A percentile compares a stretch with the other conserved stretches of the same genome.
Evolutionary conservation across 2,113 vertebrate species (phyloP).

Genomic region (Opisthocomus hoazin): DNA sequence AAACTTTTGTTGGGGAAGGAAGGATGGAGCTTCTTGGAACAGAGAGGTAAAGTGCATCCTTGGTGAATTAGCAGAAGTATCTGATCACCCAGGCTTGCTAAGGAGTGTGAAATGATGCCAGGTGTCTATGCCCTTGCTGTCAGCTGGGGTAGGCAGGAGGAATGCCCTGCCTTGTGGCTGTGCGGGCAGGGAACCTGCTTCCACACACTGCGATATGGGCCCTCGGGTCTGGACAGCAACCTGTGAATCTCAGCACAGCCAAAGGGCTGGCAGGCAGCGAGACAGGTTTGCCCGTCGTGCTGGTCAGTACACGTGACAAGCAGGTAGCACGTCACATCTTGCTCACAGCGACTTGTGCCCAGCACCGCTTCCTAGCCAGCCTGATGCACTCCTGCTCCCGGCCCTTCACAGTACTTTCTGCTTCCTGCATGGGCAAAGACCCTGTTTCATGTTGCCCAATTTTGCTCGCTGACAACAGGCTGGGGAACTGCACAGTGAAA

Average conservation of each 20-base stretch:
- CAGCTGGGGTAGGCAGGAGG: background rate
- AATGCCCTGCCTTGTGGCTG: background rate
- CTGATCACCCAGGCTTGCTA: background rate
- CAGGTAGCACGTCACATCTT: background rate
- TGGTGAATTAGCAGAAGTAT: background rate
- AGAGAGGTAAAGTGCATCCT: background rate
- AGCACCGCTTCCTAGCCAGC: background rate
- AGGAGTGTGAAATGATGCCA: background rate
- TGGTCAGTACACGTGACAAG: rapidly evolving
- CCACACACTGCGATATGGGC: background rate
- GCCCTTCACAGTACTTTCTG: background rate
- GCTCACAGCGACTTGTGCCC: background rate
- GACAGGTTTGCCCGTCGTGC: background rate
- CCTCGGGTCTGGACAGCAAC: background rate
- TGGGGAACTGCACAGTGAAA: background rate
- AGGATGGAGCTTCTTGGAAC: background rate
- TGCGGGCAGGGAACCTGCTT: background rate
- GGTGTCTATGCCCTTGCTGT: background rate
- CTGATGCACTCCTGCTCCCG: background rate
- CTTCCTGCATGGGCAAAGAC: background rate
- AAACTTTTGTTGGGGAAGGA: background rate
- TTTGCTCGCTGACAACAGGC: background rate
- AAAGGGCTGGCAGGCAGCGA: background rate
- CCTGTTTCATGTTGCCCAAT: background rate
- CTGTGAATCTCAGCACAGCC: background rate